Conservation (phyloP, 2,888 invertebrate genomes). For the Phrixothrix hirtus region DNA sequence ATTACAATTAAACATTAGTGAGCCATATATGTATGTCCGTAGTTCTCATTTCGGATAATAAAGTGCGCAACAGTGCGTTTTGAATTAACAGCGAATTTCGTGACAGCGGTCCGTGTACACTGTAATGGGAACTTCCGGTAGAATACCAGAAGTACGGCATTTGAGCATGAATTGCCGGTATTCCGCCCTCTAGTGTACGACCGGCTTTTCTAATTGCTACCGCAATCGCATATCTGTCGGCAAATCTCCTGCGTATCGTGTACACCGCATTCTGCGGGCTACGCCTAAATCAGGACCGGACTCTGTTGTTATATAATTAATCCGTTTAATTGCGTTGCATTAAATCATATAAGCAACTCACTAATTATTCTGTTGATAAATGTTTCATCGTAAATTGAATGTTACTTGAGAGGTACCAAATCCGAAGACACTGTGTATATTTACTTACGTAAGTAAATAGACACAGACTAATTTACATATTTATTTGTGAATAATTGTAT, state of each 20-base stretch:
- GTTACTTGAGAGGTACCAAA: too few relatives aligned
- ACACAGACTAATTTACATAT: too few relatives aligned
- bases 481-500: too few relatives aligned
- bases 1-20: too few relatives aligned
- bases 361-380: too few relatives aligned
- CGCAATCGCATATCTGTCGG: slow-evolving; percentile 24
- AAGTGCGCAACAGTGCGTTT: slow-evolving; percentile 16
- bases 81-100: slow-evolving; percentile 3
- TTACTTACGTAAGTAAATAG: too few relatives aligned
- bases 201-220: slow-evolving; percentile 28
- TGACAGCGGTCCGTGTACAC: slow-evolving; percentile 11
- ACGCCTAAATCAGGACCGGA: slow-evolving; percentile 5
- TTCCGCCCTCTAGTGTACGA: slow-evolving; percentile 17
- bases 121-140: background rate
- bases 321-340: too few relatives aligned
- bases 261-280: slow-evolving; percentile 14
- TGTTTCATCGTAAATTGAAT: too few relatives aligned
- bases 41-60: slow-evolving; percentile 20
- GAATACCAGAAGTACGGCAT: slow-evolving; percentile 4
- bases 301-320: too few relatives aligned
- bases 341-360: too few relatives aligned
- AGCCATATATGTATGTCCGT: slow-evolving; percentile 1
- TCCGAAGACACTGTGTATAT: too few relatives aligned
- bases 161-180: slow-evolving; percentile 20
- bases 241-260: slow-evolving; percentile 21